Conservation (phyloP, 2,888 invertebrate species). For the Stegophylla sp. region DNA sequence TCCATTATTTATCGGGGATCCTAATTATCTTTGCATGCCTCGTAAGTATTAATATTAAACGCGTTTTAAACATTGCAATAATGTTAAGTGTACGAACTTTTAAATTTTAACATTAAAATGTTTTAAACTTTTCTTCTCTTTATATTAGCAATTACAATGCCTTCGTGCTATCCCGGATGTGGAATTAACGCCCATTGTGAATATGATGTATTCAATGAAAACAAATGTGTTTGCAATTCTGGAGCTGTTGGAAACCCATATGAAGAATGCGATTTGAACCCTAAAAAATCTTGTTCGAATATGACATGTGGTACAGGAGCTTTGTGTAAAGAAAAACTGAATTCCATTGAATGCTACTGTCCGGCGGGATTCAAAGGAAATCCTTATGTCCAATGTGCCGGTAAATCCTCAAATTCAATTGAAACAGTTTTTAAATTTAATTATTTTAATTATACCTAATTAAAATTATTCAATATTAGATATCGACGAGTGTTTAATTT, state of each 20-base stretch:
- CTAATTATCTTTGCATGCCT: slow-evolving; percentile 87
- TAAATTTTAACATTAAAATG: too few relatives aligned
- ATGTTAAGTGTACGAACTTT: too few relatives aligned
- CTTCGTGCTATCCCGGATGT: slow-evolving; percentile 80
- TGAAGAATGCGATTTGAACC: slow-evolving; percentile 76
- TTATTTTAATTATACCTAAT: background rate
- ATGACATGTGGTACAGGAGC: slow-evolving; percentile 80
- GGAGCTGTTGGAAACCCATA: slow-evolving; percentile 89
- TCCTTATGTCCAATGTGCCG: slow-evolving; percentile 83
- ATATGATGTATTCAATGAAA: slow-evolving; percentile 72
- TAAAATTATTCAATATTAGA: slow-evolving; percentile 64
- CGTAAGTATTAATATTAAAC: slow-evolving; percentile 71
- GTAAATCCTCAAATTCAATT: slow-evolving; percentile 63
- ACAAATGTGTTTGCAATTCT: slow-evolving; percentile 82
- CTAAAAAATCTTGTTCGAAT: slow-evolving; percentile 73
- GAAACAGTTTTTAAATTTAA: background rate
- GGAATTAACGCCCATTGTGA: slow-evolving; percentile 86
- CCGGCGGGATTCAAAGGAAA: slow-evolving; percentile 85
- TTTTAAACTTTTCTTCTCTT: slow-evolving; percentile 61
- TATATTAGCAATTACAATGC: slow-evolving; percentile 76
- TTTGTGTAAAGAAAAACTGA: slow-evolving; percentile 78
- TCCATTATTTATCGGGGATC: slow-evolving; percentile 86
- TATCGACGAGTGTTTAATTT: slow-evolving; percentile 80
- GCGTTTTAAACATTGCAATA: too few relatives aligned
- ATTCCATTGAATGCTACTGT: slow-evolving; percentile 81